Conservation (phyloP, 2,113 vertebrate genomes). For the Rana temporaria region DNA sequence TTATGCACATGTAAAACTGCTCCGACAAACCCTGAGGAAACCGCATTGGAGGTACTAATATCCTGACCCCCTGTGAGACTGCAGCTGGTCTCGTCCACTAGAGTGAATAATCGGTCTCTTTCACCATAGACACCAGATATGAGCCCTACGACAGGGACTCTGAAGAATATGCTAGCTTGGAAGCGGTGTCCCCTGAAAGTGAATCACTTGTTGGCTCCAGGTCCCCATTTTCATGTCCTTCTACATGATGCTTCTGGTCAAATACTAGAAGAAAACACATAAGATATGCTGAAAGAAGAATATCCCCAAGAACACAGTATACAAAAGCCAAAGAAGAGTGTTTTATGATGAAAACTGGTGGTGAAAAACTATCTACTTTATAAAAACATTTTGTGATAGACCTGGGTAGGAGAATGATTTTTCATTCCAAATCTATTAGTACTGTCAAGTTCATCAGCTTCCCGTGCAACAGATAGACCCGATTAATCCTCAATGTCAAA, state of each 20-base stretch:
- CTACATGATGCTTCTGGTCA: slow-evolving; percentile 85
- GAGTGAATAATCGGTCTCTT: slow-evolving; percentile 65
- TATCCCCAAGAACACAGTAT: too few relatives aligned
- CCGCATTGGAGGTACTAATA: slow-evolving; percentile 70
- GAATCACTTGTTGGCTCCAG: slow-evolving; percentile 80
- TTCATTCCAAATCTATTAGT: too few relatives aligned
- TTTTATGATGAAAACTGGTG: too few relatives aligned
- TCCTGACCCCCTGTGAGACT: slow-evolving; percentile 63
- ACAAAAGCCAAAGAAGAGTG: too few relatives aligned
- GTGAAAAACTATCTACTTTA: too few relatives aligned
- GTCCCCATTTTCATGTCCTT: slow-evolving; percentile 86
- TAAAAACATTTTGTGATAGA: too few relatives aligned
- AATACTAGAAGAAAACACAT: slow-evolving; percentile 70
- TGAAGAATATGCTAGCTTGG: slow-evolving; percentile 76
- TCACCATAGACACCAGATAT: slow-evolving; percentile 58
- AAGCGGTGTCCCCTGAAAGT: slow-evolving; percentile 76
- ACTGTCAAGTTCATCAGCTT: too few relatives aligned
- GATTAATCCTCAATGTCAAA: too few relatives aligned
- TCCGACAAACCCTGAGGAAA: slow-evolving; percentile 80
- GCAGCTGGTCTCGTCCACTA: slow-evolving; percentile 63
- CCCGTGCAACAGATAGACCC: too few relatives aligned
- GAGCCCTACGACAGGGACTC: slow-evolving; percentile 79
- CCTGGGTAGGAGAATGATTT: too few relatives aligned
- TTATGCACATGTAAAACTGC: slow-evolving; percentile 71
- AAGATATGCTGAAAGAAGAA: too few relatives aligned